Base-by-base conservation (phyloP, 1,140 invertebrate genomes). In the Lethocerus indicus region DNA sequence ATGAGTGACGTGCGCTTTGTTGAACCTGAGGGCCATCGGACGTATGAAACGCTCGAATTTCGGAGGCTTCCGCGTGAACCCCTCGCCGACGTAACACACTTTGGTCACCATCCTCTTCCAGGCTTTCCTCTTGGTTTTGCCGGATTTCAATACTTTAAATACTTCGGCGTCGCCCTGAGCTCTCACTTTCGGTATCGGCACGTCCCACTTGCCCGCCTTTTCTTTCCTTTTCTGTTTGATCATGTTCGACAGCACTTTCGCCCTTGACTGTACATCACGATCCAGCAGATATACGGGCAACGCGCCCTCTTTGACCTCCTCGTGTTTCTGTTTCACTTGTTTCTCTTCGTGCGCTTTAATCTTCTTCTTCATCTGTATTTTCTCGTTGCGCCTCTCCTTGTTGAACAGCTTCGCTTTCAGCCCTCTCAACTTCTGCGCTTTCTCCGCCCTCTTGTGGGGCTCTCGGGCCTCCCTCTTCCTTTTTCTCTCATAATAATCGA, bases 51-150 rank as follows among this genome's bases (percentile, higher is more conserved):
- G 73, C 66, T 99, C 96, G 71, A 95, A 99, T 63, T 99, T 99
- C 0, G 95, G 95, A 45, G 96, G 96, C 71, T 99, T 99, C 41
- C 96, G 71, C 0, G 96, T 99, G 59, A 99, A 99, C 32, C 83
- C 89, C 63, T 99, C 95, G 0, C 94, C 94, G 21, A 99, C 96
- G 70, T 79, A 99, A 49, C 87, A 92, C 0, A 94, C 90, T 76
- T 99, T 99, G 0, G 94, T 99, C 0, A 98, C 92, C 92, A 99
- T 97, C 53, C 96, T 71, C 61, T 99, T 99, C 96, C 96, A 99
- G 0, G 86, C 88, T 70, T 98, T 98, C 42, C 93, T 71, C 63
- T 83, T 91, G 0, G 87, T 74, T 71, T 99, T 99, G 39, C 96
- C 96, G 35, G 84, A 88, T 63, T 83, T 86, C 0, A 99, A 61